A percentile compares a stretch with the other conserved stretches of the same genome.
These are phyloP conservation scores for Tineola bisselliella DNA, from an alignment of 2,888 invertebrate species.

Conservation along the genomic window DNA sequence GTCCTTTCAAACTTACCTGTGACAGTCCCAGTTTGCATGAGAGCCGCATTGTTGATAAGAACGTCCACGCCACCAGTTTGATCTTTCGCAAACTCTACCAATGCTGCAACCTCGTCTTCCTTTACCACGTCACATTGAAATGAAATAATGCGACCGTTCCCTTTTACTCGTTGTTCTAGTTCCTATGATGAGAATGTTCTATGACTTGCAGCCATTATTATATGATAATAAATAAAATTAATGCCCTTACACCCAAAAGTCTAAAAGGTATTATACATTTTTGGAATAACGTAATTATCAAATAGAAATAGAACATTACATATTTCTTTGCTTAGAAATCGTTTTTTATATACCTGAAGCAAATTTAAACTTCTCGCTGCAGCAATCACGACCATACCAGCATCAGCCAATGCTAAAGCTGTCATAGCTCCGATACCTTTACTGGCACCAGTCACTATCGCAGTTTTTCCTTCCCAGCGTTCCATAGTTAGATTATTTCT, in stretches of 20 bases:
- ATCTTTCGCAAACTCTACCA: slow-evolving; percentile 16
- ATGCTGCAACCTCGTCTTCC: slow-evolving; percentile 11
- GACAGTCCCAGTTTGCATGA: slow-evolving; percentile 15
- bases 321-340: no score
- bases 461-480: slow-evolving; percentile 69
- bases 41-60: slow-evolving; percentile 18
- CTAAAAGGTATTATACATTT: no score
- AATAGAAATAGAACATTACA: no score
- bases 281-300: background rate
- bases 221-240: no score
- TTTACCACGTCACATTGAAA: slow-evolving; percentile 17
- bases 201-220: no score
- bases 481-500: slow-evolving; percentile 33
- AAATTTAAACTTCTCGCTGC: slow-evolving; percentile 9
- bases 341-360: slow-evolving; percentile 9
- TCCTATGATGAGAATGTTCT: slow-evolving; percentile 12
- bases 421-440: slow-evolving; percentile 68
- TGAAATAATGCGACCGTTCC: slow-evolving; percentile 10
- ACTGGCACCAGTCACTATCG: slow-evolving; percentile 73
- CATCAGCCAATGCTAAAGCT: slow-evolving; percentile 41
- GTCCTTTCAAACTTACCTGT: slow-evolving; percentile 14
- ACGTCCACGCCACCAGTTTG: slow-evolving; percentile 15
- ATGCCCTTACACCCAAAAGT: no score
- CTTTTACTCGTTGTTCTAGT: slow-evolving; percentile 11
- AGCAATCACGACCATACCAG: slow-evolving; percentile 62